Percentiles rank a stretch among this genome's conserved stretches.
These are phyloP conservation scores for Corythoichthys intestinalis DNA, from an alignment of 2,113 vertebrate species.

Conservation along the genomic window DNA sequence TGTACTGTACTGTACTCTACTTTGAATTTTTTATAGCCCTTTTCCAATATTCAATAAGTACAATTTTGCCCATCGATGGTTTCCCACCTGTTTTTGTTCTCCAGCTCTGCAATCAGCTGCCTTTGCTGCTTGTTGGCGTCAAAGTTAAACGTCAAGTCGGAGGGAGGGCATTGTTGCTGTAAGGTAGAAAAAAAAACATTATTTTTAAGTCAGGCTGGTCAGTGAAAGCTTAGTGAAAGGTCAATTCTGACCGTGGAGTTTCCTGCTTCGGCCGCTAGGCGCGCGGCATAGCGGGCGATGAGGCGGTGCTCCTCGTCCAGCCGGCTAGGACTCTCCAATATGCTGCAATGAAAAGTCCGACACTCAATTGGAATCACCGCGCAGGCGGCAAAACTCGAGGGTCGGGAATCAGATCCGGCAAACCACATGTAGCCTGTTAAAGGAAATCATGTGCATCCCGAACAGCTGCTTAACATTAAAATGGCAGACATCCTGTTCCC, in stretches of 20 bases:
- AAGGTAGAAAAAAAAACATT: constrained; percentile 43
- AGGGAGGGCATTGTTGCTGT: constrained; percentile 82
- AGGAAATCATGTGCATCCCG: too few relatives aligned
- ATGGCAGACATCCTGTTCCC: background rate
- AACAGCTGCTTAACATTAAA: background rate
- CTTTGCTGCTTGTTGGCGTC: constrained; percentile 94
- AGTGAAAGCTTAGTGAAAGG: background rate
- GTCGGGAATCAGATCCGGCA: background rate
- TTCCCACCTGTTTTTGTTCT: constrained; percentile 89
- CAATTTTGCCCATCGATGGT: too few relatives aligned
- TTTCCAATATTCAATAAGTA: too few relatives aligned
- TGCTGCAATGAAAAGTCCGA: constrained; percentile 60
- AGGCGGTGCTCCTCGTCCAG: constrained; percentile 93
- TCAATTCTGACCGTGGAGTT: constrained; percentile 78
- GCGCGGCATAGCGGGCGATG: constrained; percentile 90
- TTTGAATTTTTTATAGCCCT: too few relatives aligned
- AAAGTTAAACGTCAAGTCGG: constrained; percentile 86
- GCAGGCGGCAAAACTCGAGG: background rate
- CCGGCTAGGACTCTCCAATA: constrained; percentile 87
- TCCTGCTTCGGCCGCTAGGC: constrained; percentile 88
- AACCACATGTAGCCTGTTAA: background rate
- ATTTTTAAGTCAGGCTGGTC: background rate
- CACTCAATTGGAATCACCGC: background rate
- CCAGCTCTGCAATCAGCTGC: constrained; percentile 94
- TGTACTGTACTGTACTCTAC: too few relatives aligned